These are phyloP conservation scores for Conchocele bisecta DNA, from an alignment of 2,888 invertebrate genomes.

Conservation along the genomic window DNA sequence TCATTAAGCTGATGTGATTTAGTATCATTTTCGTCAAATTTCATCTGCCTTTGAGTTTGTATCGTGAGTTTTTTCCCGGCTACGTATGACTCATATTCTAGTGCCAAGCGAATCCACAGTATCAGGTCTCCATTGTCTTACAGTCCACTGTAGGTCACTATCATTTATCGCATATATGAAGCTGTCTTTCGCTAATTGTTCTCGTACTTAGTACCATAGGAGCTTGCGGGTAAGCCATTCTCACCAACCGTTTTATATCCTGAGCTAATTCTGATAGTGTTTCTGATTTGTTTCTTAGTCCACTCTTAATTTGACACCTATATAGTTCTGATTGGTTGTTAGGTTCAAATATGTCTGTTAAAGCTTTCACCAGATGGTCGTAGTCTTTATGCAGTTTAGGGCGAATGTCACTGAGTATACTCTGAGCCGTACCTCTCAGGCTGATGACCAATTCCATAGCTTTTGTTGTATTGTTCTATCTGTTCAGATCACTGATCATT, in stretches of 20 bases:
- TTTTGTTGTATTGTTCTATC: too few species aligned
- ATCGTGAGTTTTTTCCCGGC: background rate
- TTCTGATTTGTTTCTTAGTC: conserved; percentile 6
- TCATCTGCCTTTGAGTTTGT: background rate
- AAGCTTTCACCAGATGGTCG: conserved; percentile 5
- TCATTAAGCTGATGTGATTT: background rate
- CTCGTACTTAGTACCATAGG: background rate
- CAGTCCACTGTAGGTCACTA: too few species aligned
- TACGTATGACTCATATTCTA: background rate
- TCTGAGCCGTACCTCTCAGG: conserved; percentile 17
- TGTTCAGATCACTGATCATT: too few species aligned
- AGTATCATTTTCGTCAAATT: background rate
- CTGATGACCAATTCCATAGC: conserved; percentile 22
- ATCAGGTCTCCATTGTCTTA: too few species aligned
- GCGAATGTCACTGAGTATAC: conserved; percentile 11
- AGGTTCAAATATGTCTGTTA: conserved; percentile 17
- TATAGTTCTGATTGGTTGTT: conserved; percentile 21
- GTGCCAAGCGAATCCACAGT: too few species aligned
- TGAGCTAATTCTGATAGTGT: conserved; percentile 22
- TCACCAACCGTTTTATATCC: conserved; percentile 11
- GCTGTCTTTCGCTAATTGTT: too few species aligned
- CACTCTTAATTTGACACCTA: conserved; percentile 10
- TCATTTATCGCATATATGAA: too few species aligned
- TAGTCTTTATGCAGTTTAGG: conserved; percentile 6
- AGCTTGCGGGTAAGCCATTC: conserved; percentile 12